Conservation (phyloP, 2,797 vertebrate genomes). For the Enteromius radiatus region DNA sequence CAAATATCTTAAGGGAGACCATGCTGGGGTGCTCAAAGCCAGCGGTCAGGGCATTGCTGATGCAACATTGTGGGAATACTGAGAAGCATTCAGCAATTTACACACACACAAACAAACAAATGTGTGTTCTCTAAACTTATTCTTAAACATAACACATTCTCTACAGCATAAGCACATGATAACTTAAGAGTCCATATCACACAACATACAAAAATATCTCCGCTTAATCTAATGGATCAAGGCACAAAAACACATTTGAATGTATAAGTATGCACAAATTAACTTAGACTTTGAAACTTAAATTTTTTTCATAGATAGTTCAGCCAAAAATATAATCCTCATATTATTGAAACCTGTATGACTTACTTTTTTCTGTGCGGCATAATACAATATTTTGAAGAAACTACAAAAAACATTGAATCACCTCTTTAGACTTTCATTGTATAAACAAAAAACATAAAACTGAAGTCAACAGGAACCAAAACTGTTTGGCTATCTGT, state of each 20-base stretch:
- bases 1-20: constrained; percentile 95
- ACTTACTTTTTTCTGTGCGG: neutral
- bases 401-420: neutral
- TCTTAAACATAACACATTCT: constrained; percentile 30
- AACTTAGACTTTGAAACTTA: neutral
- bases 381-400: neutral
- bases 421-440: neutral
- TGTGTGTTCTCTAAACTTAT: constrained; percentile 23
- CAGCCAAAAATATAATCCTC: neutral
- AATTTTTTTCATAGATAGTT: neutral
- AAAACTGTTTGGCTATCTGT: neutral
- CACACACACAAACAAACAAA: constrained; percentile 25
- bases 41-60: constrained; percentile 82
- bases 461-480: neutral
- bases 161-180: constrained; percentile 36
- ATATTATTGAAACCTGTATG: neutral
- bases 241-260: constrained; percentile 9
- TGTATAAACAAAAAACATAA: neutral
- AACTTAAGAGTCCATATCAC: neutral
- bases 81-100: constrained; percentile 53
- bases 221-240: neutral
- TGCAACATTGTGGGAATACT: constrained; percentile 96
- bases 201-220: constrained; percentile 15
- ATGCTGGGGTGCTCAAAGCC: constrained; percentile 93
- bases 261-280: constrained; percentile 15